Base-by-base conservation (phyloP, 2,113 vertebrate genomes). In the Urocitellus parryii region DNA sequence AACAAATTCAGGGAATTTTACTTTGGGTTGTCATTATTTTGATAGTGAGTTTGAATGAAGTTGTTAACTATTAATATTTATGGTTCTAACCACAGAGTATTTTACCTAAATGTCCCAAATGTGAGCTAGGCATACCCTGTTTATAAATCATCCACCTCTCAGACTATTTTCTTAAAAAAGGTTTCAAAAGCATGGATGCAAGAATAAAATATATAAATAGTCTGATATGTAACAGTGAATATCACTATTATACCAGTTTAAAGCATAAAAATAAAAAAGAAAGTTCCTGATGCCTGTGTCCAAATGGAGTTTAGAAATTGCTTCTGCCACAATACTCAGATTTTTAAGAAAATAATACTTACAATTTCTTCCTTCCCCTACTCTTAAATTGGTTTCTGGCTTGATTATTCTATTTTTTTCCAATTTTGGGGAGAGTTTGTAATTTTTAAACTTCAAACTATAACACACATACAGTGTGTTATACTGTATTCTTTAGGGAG, bases 341-440 rank as follows among this genome's bases (percentile, higher is more conserved):
- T 91, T 86, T 58, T 88, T 94, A 68, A 96, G 65, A 74, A 29
- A 91, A 63, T 86, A 91, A 56, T 86, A 34, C 11, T 91, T 91
- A 20, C 37, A 53, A 5, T 24, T 73, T 78, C 17, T 79, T 37
- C 34, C 58, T 58, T 25, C 10, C 51, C 90, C 6, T 61, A 39
- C 0, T 77, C 11, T 37, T 74, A 58, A 39, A 6, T 67, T 85
- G 42, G 17, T 29, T 56, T 89, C 12, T 92, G 9, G n/a, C 24
- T 97, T 86, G 45, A 82, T 88, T 20, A 37, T 32, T 16, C 34
- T 39, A n/a, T 61, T 89, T 93, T 56, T 13, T 83, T 37, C 45
- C 24, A 56, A 20, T 53, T 48, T 82, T 51, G 24, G 32, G 7
- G 18, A 48, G 29, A 45, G 5, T 61, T 37, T 90, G 18, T 79